Conservation (phyloP, 2,797 vertebrate species). For the Pseudotriccus pelzelni region DNA sequence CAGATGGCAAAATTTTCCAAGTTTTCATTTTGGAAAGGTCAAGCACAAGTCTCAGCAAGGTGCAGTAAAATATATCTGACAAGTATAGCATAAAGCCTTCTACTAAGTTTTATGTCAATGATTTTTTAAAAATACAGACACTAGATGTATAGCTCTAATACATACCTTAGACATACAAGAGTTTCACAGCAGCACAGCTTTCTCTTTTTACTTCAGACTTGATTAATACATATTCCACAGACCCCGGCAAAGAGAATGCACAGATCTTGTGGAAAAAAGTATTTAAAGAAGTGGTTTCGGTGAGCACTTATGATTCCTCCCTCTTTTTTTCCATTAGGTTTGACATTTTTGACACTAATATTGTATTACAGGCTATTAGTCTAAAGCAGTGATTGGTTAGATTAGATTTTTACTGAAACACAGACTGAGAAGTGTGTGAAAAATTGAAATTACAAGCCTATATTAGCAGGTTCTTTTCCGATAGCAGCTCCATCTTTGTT, state of each 20-base stretch:
- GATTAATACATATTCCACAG: background rate
- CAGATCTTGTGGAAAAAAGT: background rate
- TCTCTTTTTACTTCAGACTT: background rate
- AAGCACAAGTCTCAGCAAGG: background rate
- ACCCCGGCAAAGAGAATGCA: background rate
- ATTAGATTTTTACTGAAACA: constrained; percentile 34
- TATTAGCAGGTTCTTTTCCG: background rate
- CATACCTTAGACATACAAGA: background rate
- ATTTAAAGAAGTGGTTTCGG: background rate
- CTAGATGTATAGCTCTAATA: background rate
- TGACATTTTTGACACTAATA: constrained; percentile 3
- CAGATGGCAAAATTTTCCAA: background rate
- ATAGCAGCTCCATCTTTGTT: background rate
- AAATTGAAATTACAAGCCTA: constrained; percentile 10
- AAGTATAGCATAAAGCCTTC: background rate
- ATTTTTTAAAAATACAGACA: background rate
- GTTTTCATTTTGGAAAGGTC: background rate
- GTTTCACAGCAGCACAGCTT: background rate
- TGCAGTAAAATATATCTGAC: background rate
- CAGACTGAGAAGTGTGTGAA: background rate
- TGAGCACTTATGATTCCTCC: background rate
- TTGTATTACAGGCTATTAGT: constrained; percentile 14
- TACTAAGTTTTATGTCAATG: background rate
- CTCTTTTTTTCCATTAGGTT: background rate
- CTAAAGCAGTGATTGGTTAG: constrained; percentile 9